A percentile compares a stretch with the other conserved stretches of the same genome.
These are phyloP conservation scores for Eira barbara DNA, from an alignment of 2,113 vertebrate species.

Conservation along the genomic window DNA sequence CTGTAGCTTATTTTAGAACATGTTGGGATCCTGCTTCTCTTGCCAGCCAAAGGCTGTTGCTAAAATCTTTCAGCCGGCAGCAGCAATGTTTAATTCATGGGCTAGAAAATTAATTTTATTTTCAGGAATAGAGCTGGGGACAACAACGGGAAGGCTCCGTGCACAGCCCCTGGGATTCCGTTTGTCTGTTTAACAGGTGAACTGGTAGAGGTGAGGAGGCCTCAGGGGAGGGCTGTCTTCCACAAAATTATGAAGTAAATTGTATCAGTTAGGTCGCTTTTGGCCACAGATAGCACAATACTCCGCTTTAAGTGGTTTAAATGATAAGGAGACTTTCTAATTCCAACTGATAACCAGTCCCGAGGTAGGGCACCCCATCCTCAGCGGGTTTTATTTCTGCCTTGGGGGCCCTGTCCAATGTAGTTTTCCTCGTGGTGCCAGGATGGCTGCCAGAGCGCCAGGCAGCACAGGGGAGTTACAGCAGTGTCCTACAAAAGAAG, in stretches of 20 bases:
- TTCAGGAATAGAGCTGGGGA: background rate
- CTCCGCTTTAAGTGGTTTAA: background rate
- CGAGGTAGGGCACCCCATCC: background rate
- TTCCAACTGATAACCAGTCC: background rate
- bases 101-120: conserved; percentile 58
- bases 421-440: background rate
- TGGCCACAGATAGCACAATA: background rate
- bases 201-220: background rate
- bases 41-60: conserved; percentile 35
- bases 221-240: background rate
- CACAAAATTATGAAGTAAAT: background rate
- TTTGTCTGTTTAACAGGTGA: conserved; percentile 12
- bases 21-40: background rate
- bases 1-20: conserved; percentile 51
- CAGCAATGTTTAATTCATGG: conserved; percentile 61
- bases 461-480: background rate
- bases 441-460: background rate
- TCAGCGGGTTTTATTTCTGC: background rate
- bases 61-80: conserved; percentile 48
- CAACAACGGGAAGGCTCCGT: background rate
- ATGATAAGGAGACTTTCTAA: background rate
- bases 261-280: background rate
- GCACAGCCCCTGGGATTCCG: background rate
- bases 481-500: background rate
- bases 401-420: background rate